Percentiles rank a stretch among this genome's conserved stretches.
phyloP scores from a whole-genome alignment of 1,140 invertebrate genomes.

The Pachypsylla venusta region DNA sequence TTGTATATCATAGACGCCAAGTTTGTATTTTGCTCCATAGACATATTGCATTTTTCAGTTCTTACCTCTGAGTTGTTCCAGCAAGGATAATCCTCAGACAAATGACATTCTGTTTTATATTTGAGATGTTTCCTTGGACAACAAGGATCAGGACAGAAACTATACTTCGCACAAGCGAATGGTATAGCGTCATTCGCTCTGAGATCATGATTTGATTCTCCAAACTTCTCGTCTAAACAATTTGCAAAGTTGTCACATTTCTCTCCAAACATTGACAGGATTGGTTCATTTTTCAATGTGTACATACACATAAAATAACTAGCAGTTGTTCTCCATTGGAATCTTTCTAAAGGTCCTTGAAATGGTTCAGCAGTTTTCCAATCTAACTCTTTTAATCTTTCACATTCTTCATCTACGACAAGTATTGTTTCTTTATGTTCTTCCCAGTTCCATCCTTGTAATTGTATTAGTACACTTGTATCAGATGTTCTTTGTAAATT shows the following conservation, averaged over 20 bases:
- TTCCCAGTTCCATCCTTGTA: conserved; percentile 31
- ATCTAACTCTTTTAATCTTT: conserved; percentile 30
- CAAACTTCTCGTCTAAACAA: conserved; percentile 33
- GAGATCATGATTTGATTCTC: conserved; percentile 32
- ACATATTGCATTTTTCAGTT: conserved; percentile 21
- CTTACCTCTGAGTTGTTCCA: neutral
- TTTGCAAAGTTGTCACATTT: conserved; percentile 43
- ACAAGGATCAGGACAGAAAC: conserved; percentile 48
- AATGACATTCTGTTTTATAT: conserved; percentile 30
- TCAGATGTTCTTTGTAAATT: conserved; percentile 28
- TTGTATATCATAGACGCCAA: conserved; percentile 36
- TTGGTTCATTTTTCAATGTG: conserved; percentile 37
- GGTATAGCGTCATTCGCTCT: conserved; percentile 37
- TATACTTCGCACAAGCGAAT: conserved; percentile 43
- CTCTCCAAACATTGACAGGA: conserved; percentile 36
- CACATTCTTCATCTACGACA: conserved; percentile 35
- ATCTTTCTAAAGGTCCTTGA: conserved; percentile 38
- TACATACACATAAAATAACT: conserved; percentile 51
- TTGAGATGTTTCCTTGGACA: conserved; percentile 34
- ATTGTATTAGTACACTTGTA: conserved; percentile 32
- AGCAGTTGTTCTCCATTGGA: conserved; percentile 42
- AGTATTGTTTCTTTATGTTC: conserved; percentile 30
- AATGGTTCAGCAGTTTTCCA: conserved; percentile 35
- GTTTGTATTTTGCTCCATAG: conserved; percentile 34
- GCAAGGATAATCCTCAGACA: conserved; percentile 14